Evolutionary conservation across 1,140 invertebrate species (phyloP).

Genomic region (Leptinotarsa defecta): DNA sequence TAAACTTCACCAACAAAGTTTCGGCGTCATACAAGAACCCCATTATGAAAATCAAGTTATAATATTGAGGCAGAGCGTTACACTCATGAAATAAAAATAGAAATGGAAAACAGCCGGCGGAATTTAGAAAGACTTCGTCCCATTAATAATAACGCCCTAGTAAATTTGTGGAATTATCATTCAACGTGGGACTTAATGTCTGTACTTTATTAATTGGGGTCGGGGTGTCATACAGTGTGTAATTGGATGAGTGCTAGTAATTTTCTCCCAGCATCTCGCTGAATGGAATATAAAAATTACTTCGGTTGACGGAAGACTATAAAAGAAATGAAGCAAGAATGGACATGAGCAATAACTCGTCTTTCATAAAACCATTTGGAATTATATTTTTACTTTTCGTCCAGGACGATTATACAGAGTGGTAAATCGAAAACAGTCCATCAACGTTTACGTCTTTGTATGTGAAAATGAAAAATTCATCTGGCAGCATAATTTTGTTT

Average conservation of each 20-base stretch:
- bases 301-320: too few species aligned
- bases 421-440: too few species aligned
- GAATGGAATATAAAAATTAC: too few species aligned
- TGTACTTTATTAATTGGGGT: neutral
- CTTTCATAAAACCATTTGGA: too few species aligned
- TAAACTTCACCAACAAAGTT: conserved; percentile 6
- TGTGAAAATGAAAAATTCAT: too few species aligned
- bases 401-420: too few species aligned
- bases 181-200: conserved; percentile 2
- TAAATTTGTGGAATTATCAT: conserved; percentile 6
- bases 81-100: neutral
- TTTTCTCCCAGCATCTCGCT: too few species aligned
- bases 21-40: neutral
- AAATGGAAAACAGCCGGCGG: neutral
- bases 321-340: too few species aligned
- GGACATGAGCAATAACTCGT: too few species aligned
- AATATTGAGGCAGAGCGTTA: neutral
- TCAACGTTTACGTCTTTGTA: too few species aligned
- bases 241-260: neutral
- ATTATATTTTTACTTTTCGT: too few species aligned
- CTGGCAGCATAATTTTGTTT: too few species aligned
- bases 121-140: neutral
- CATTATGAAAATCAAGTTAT: conserved; percentile 9
- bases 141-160: conserved; percentile 3
- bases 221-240: neutral